Conservation (phyloP, 2,797 vertebrate genomes). For the Halcyon badia region DNA sequence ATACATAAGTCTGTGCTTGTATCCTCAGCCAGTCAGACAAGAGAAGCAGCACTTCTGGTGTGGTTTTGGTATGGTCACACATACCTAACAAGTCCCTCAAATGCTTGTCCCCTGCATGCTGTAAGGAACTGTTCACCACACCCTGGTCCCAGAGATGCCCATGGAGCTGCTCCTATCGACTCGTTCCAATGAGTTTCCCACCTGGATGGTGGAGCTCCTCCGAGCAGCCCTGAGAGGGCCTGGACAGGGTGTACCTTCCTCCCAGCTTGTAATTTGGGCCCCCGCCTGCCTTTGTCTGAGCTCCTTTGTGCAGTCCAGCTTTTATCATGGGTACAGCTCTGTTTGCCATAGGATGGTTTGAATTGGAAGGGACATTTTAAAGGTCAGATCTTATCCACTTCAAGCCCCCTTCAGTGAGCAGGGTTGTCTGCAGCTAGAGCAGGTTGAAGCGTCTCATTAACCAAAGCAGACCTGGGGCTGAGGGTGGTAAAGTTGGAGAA, state of each 20-base stretch:
- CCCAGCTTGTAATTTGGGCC: rapidly evolving
- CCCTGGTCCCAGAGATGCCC: not conserved
- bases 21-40: not conserved
- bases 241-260: not conserved
- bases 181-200: not conserved
- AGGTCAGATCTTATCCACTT: not conserved
- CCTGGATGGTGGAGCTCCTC: not conserved
- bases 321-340: not conserved
- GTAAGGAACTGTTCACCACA: not conserved
- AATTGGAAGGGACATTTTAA: not conserved
- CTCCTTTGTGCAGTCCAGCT: not conserved
- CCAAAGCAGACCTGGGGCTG: not conserved
- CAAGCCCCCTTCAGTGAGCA: not conserved
- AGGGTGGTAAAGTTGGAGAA: not conserved
- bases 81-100: not conserved
- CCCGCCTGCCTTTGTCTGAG: not conserved
- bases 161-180: not conserved
- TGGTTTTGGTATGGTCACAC: too few species aligned
- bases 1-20: not conserved
- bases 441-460: not conserved
- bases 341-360: not conserved
- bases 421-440: not conserved
- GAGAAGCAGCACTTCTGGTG: not conserved
- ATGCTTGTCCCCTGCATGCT: rapidly evolving
- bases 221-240: not conserved